Conservation (phyloP, 2,113 vertebrate species). For the Bos javanicus region DNA sequence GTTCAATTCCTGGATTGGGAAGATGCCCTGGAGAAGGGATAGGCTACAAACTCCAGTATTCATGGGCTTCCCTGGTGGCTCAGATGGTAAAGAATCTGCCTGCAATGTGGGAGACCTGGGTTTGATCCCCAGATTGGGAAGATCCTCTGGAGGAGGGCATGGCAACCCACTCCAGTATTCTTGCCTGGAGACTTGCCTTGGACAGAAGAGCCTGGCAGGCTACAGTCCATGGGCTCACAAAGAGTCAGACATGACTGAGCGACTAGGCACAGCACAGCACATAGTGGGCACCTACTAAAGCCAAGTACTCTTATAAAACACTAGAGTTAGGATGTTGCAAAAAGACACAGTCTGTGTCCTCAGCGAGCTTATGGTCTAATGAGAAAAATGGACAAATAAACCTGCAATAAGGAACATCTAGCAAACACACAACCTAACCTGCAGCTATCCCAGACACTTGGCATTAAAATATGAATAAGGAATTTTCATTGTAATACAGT, state of each 20-base stretch:
- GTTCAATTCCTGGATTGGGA: rapidly evolving
- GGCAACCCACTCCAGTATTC: not conserved
- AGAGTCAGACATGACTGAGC: not conserved
- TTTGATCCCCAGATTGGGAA: not conserved
- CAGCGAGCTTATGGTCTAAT: not conserved
- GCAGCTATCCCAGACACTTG: not conserved
- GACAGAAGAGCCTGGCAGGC: not conserved
- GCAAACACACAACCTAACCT: not conserved
- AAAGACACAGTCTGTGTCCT: not conserved
- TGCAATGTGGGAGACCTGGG: rapidly evolving
- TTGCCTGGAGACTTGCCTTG: not conserved
- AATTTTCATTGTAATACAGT: not conserved
- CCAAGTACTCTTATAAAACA: not conserved
- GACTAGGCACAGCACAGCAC: rapidly evolving
- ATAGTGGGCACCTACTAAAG: not conserved
- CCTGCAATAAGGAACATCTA: not conserved
- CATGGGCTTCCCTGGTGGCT: not conserved
- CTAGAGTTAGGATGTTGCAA: not conserved
- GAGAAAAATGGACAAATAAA: not conserved
- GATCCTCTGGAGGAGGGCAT: not conserved
- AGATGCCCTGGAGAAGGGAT: not conserved
- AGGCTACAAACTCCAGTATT: not conserved
- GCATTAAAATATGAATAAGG: not conserved
- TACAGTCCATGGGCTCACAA: not conserved
- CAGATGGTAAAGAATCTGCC: not conserved